Evolutionary conservation across 2,113 vertebrate species (phyloP).

Genomic region (Scomber colias): DNA sequence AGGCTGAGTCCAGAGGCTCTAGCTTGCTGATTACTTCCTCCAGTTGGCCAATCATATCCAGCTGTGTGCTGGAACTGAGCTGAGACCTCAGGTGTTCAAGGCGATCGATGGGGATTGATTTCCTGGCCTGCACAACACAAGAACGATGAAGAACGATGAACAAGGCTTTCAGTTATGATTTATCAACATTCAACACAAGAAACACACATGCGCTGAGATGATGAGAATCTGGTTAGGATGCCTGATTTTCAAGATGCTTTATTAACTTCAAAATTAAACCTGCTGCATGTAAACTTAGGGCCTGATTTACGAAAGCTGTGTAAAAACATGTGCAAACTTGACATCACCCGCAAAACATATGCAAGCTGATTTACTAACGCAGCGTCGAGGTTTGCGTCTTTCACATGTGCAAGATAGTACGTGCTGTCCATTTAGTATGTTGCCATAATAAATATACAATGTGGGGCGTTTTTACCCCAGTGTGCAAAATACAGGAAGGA

Average conservation of each 20-base stretch:
- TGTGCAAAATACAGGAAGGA: no score
- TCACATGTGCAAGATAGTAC: no score
- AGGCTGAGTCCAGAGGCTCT: slow-evolving; percentile 94
- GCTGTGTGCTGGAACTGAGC: slow-evolving; percentile 85
- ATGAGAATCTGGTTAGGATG: background rate
- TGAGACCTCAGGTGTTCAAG: slow-evolving; percentile 93
- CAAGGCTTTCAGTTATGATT: background rate
- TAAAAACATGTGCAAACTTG: no score
- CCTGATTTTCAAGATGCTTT: background rate
- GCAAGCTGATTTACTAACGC: no score
- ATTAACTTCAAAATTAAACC: background rate
- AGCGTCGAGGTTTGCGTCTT: no score
- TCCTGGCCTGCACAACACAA: slow-evolving; percentile 87
- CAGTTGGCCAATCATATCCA: slow-evolving; percentile 87
- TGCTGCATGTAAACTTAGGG: background rate
- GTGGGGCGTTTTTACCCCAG: no score
- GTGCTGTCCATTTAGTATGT: no score
- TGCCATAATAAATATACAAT: no score
- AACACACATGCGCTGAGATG: background rate
- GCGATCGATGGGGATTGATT: slow-evolving; percentile 91
- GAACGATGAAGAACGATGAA: background rate
- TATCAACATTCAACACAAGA: background rate
- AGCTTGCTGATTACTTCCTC: slow-evolving; percentile 92
- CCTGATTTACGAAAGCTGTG: no score
- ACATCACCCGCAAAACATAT: no score